Conservation (phyloP, 2,888 invertebrate genomes). For the Ophioninae sp. region DNA sequence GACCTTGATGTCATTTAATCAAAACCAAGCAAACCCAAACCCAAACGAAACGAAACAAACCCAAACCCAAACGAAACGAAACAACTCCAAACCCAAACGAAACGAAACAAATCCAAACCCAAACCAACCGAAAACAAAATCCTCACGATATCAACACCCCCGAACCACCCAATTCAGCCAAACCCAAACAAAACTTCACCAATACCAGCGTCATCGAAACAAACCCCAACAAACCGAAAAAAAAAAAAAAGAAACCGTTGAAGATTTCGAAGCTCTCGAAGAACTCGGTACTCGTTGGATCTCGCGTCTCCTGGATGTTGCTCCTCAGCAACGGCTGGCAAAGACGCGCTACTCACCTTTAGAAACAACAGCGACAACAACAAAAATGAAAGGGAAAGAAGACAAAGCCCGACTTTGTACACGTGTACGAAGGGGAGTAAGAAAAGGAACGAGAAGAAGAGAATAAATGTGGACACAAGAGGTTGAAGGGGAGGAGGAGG, state of each 20-base stretch:
- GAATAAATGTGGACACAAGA: constrained; percentile 45
- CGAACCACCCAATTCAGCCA: no score
- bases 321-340: constrained; percentile 20
- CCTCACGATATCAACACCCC: no score
- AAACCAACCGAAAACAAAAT: no score
- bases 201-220: no score
- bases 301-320: constrained; percentile 22
- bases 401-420: not conserved
- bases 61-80: no score
- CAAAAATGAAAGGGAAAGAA: not conserved
- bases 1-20: no score
- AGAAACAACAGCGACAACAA: constrained; percentile 30
- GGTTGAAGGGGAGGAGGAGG: constrained; percentile 39
- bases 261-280: constrained; percentile 59
- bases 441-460: constrained; percentile 37
- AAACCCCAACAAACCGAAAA: constrained; percentile 51
- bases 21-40: no score
- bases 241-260: constrained; percentile 58
- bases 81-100: no score
- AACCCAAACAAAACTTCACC: no score
- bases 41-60: no score
- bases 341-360: constrained; percentile 48
- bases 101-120: no score
- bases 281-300: not conserved
- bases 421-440: constrained; percentile 29